phyloP scores from a whole-genome alignment of 2,113 vertebrate genomes.

The Rattus rattus region DNA sequence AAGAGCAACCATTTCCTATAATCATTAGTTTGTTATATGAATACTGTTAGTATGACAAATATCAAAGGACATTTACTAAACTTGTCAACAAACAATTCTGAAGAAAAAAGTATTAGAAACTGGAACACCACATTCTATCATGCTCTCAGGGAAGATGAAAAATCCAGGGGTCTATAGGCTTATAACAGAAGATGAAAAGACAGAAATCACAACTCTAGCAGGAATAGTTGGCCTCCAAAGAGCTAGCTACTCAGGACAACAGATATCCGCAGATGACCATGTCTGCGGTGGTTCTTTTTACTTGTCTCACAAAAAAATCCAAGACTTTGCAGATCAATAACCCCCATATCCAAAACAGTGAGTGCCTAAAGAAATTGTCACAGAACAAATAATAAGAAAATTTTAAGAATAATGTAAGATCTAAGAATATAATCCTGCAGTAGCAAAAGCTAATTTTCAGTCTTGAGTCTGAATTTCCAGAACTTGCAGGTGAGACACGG shows the following conservation, averaged over 20 bases:
- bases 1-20: background rate
- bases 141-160: background rate
- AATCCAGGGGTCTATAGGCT: background rate
- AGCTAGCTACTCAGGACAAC: background rate
- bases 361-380: background rate
- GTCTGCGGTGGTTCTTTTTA: background rate
- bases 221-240: background rate
- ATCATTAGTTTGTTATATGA: background rate
- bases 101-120: background rate
- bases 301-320: background rate
- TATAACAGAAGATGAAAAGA: background rate
- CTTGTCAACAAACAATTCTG: background rate
- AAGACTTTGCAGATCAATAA: background rate
- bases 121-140: background rate
- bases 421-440: background rate
- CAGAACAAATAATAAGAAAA: background rate
- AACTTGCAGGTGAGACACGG: background rate
- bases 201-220: background rate
- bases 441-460: background rate
- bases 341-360: background rate
- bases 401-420: background rate
- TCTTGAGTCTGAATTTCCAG: background rate
- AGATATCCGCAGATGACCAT: background rate
- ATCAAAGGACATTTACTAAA: background rate
- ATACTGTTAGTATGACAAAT: background rate